Percentiles rank a stretch among this genome's conserved stretches.
phyloP scores from a whole-genome alignment of 2,888 invertebrate genomes.

The Cerceris ruficornis region DNA sequence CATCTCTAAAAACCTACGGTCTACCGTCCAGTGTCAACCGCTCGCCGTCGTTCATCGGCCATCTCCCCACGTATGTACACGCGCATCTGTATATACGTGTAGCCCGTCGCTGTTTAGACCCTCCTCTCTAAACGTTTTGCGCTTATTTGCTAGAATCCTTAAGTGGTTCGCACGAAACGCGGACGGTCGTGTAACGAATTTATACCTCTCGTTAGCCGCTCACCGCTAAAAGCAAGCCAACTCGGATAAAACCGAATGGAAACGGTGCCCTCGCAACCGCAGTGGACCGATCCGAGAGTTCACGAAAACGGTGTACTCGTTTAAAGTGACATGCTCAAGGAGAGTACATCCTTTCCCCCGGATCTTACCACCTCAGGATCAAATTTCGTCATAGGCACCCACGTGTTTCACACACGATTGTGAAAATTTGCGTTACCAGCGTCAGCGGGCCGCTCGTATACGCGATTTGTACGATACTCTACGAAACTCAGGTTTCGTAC shows the following conservation, averaged over 20 bases:
- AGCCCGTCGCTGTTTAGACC: constrained; percentile 66
- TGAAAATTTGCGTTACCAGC: too few relatives aligned
- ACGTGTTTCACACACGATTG: too few relatives aligned
- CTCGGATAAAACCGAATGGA: neutral
- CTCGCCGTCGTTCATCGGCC: neutral
- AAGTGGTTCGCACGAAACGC: constrained; percentile 67
- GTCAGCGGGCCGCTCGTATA: too few relatives aligned
- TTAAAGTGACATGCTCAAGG: too few relatives aligned
- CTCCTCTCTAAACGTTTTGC: constrained; percentile 70
- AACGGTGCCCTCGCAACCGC: neutral
- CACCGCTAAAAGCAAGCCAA: constrained; percentile 65
- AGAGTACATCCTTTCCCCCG: too few relatives aligned
- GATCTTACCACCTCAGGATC: too few relatives aligned
- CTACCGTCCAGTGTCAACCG: neutral
- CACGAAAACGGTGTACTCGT: too few relatives aligned
- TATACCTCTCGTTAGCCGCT: constrained; percentile 73
- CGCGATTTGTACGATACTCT: too few relatives aligned
- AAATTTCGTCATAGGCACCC: too few relatives aligned
- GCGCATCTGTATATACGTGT: neutral
- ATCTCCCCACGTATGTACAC: neutral
- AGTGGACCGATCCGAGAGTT: neutral
- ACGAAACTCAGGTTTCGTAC: too few relatives aligned
- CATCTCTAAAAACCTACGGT: too few relatives aligned
- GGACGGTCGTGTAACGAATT: constrained; percentile 56
- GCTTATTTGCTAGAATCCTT: constrained; percentile 63